Percentiles rank a stretch among this genome's conserved stretches.
Conservation (phyloP, 2,888 invertebrate species). For the Cryptus armator region DNA sequence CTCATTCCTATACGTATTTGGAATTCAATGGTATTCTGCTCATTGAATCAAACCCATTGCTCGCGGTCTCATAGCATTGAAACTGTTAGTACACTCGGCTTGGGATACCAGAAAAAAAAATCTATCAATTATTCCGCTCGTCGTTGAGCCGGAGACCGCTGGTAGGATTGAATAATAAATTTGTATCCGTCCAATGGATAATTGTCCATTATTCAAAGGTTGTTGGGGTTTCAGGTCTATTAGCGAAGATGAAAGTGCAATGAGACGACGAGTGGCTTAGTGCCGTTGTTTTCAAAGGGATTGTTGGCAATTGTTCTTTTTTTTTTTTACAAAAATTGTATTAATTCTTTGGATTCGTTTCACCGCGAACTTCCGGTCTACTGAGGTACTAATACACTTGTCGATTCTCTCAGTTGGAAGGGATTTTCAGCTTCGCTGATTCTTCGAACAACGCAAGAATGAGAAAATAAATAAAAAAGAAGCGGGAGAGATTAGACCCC, state of each 20-base stretch:
- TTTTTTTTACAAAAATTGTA: background rate
- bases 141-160: background rate
- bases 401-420: conserved; percentile 46
- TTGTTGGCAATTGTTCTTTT: background rate
- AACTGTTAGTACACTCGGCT: conserved; percentile 24
- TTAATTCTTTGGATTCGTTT: background rate
- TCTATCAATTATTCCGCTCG: conserved; percentile 47
- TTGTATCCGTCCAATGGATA: conserved; percentile 48
- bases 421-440: conserved; percentile 58
- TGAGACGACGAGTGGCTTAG: conserved; percentile 5
- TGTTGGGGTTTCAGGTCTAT: background rate
- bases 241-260: conserved; percentile 10
- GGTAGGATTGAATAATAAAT: conserved; percentile 51
- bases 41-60: conserved; percentile 45
- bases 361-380: background rate
- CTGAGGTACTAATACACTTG: conserved; percentile 46
- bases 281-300: background rate
- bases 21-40: conserved; percentile 64
- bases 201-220: conserved; percentile 48
- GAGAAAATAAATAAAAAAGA: background rate
- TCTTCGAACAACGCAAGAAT: conserved; percentile 20
- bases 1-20: conserved; percentile 54
- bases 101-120: conserved; percentile 8
- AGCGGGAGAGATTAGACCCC: conserved; percentile 47
- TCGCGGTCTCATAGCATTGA: conserved; percentile 12